Evolutionary conservation across 1,140 invertebrate genomes (phyloP), one percentile per base, ranked within the genome.

Genomic region (Nasonia giraulti): DNA sequence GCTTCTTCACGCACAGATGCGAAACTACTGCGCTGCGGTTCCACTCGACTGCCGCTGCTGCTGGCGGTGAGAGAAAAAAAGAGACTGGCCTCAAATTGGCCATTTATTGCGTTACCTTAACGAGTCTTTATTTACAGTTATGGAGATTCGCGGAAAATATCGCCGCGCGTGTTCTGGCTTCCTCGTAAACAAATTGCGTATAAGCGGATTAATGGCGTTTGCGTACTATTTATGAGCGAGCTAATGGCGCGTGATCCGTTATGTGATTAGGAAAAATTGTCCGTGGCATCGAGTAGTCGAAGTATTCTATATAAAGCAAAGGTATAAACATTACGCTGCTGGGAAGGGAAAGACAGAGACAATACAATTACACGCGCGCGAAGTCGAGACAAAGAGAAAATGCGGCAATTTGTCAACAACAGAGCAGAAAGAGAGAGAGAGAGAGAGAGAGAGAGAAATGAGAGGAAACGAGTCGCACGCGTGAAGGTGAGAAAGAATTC

Each of bases 401-500:
- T 17, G n/a, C 55, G 55, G 17, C 17, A n/a, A 62, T 62, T 62
- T 62, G 55, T 62, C 55, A 62, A 62, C 55, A 62, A n/a, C 20
- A 62, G 27, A 27, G 40, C 50, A 55, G 20, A 62, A 17, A 71
- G 27, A 7, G 7, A 71, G 62, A 23, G 62, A 66, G 62, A 23
- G 62, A 71, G 27, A 7, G 7, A 71, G 62, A 23, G 62, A 66
- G 62, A 23, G 62, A 66, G 7, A 7, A 5, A 71, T 6, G 27
- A 71, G 69, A 14, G 55, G 55, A 62, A 62, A 4, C 55, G 55
- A 62, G 55, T 62, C 55, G n/a, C 55, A 62, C 2, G 55, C 55
- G 55, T n/a, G 20, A 62, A 62, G 55, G 55, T 62, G 69, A 71
- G 23, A 71, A 71, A 33, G 31, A 71, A 71, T 71, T 71, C 69